A percentile compares a stretch with the other conserved stretches of the same genome.
These are phyloP conservation scores for Paramormyrops kingsleyae DNA, from an alignment of 2,113 vertebrate species.

Conservation along the genomic window DNA sequence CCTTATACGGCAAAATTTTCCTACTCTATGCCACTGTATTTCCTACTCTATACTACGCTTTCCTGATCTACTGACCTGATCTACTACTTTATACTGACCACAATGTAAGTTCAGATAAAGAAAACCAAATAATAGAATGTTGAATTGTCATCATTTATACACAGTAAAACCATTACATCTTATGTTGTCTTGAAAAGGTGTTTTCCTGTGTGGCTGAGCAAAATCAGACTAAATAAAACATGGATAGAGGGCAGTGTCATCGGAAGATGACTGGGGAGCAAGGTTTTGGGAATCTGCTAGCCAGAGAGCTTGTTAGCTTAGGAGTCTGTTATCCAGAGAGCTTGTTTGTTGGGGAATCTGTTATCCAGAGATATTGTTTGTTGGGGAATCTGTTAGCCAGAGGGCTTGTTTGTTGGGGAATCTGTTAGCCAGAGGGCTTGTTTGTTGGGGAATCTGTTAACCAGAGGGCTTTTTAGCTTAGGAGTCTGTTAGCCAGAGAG, in stretches of 20 bases:
- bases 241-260: background rate
- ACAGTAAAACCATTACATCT: background rate
- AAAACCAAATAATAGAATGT: background rate
- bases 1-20: background rate
- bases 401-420: background rate
- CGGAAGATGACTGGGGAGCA: background rate
- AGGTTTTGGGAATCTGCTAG: background rate
- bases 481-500: background rate
- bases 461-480: background rate
- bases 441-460: background rate
- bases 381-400: background rate
- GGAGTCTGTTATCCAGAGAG: background rate
- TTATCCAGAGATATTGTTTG: background rate
- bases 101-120: background rate
- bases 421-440: background rate
- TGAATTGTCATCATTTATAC: background rate
- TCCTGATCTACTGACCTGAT: background rate
- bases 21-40: background rate
- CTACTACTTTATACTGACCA: background rate
- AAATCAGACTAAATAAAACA: background rate
- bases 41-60: background rate
- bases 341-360: background rate
- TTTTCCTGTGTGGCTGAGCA: background rate
- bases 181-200: background rate
- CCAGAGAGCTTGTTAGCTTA: background rate